These are phyloP conservation scores for Dilophus febrilis DNA, from an alignment of 2,888 invertebrate species.

Conservation along the genomic window DNA sequence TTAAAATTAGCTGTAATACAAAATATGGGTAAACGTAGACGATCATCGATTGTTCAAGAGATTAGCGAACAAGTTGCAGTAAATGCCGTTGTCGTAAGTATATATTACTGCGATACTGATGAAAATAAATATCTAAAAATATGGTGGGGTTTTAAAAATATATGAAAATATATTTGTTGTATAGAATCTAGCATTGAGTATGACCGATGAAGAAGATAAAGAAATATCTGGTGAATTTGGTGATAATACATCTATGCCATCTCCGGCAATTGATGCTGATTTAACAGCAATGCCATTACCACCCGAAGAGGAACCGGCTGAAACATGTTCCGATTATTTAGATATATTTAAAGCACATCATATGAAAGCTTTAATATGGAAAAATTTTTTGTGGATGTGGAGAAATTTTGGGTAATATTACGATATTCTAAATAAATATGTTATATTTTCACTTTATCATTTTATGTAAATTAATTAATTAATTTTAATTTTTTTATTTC, in stretches of 20 bases:
- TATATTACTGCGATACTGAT: neutral
- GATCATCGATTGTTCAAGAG: slow-evolving; percentile 64
- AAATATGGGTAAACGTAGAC: slow-evolving; percentile 61
- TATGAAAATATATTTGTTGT: neutral
- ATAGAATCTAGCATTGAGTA: slow-evolving; percentile 44
- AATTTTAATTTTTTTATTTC: slow-evolving; percentile 4
- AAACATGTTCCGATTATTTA: slow-evolving; percentile 36
- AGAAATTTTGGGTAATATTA: slow-evolving; percentile 53
- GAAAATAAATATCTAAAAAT: neutral
- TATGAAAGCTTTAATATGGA: slow-evolving; percentile 73
- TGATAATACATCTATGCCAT: slow-evolving; percentile 65
- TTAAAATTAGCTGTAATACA: slow-evolving; percentile 51
- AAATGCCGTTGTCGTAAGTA: slow-evolving; percentile 38
- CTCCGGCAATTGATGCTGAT: slow-evolving; percentile 38
- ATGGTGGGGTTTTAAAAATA: slow-evolving; percentile 8
- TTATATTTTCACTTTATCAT: no score
- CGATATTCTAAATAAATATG: neutral
- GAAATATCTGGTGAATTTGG: slow-evolving; percentile 80
- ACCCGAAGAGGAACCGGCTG: slow-evolving; percentile 44
- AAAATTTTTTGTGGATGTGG: slow-evolving; percentile 74
- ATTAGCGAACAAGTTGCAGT: slow-evolving; percentile 50
- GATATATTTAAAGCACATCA: slow-evolving; percentile 51
- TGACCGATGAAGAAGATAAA: slow-evolving; percentile 48
- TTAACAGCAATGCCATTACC: slow-evolving; percentile 43
- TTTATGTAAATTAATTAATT: slow-evolving; percentile 1